Percentiles rank a stretch among this genome's conserved stretches.
Conservation (phyloP, 2,888 invertebrate genomes). For the Pyralis farinalis region DNA sequence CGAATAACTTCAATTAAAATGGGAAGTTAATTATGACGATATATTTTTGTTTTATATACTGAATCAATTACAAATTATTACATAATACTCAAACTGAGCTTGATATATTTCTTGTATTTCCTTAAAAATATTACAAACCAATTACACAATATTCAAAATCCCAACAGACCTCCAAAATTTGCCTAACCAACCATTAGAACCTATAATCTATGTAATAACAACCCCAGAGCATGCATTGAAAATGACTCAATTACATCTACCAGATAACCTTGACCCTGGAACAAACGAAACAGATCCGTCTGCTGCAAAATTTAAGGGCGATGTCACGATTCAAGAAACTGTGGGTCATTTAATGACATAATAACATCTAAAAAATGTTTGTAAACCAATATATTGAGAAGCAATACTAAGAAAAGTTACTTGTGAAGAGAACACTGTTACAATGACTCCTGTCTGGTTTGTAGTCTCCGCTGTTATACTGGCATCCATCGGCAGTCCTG, state of each 20-base stretch:
- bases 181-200: too few species aligned
- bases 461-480: constrained; percentile 27
- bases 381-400: constrained; percentile 29
- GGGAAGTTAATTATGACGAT: too few species aligned
- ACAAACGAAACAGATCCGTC: not conserved
- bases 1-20: too few species aligned
- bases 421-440: constrained; percentile 2
- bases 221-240: not conserved
- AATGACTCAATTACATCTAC: constrained; percentile 3
- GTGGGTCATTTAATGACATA: constrained; percentile 15
- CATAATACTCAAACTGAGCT: too few species aligned
- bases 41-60: too few species aligned
- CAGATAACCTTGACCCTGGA: not conserved
- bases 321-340: not conserved
- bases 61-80: too few species aligned
- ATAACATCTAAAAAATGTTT: constrained; percentile 30
- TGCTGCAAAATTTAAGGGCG: not conserved
- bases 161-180: too few species aligned
- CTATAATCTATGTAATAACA: too few species aligned
- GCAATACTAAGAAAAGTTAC: not conserved
- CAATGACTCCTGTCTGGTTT: constrained; percentile 18
- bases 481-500: constrained; percentile 28
- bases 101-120: too few species aligned
- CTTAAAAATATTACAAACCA: too few species aligned
- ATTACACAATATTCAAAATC: too few species aligned